Evolutionary conservation across 2,797 vertebrate species (phyloP).

Genomic region (Fistularia tabacaria): DNA sequence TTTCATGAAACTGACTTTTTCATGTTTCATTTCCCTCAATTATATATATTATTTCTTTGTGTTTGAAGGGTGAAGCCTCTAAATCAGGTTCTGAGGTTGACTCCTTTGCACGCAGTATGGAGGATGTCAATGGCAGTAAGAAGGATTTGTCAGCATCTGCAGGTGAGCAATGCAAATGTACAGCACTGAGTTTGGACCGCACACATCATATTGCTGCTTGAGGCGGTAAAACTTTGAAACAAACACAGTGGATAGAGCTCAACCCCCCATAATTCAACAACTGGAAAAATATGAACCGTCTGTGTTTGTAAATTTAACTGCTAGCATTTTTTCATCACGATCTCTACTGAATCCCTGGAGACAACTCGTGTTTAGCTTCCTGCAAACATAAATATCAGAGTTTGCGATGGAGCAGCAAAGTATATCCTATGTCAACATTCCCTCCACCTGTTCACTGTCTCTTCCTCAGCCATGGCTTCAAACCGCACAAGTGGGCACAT

Average conservation of each 20-base stretch:
- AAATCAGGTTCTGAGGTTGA: slow-evolving; percentile 89
- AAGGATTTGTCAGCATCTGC: slow-evolving; percentile 82
- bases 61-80: slow-evolving; percentile 86
- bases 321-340: slow-evolving; percentile 1
- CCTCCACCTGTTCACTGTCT: slow-evolving; percentile 14
- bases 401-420: slow-evolving; percentile 1
- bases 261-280: slow-evolving; percentile 8
- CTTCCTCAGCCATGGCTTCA: neutral
- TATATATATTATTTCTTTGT: slow-evolving; percentile 30
- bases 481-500: slow-evolving; percentile 8
- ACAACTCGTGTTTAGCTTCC: slow-evolving; percentile 13
- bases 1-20: neutral
- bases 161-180: slow-evolving; percentile 71
- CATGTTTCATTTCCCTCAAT: slow-evolving; percentile 16
- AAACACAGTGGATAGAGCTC: slow-evolving; percentile 6
- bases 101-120: slow-evolving; percentile 80
- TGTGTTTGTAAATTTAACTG: slow-evolving; percentile 26
- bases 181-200: neutral
- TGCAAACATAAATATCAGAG: slow-evolving; percentile 3
- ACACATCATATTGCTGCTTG: neutral
- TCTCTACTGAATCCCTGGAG: too few relatives aligned
- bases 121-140: slow-evolving; percentile 85
- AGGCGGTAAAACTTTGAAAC: neutral
- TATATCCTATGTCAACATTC: slow-evolving; percentile 2
- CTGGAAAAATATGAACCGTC: slow-evolving; percentile 17